These are phyloP conservation scores for Chloroceryle inda DNA, from an alignment of 2,797 vertebrate species.

Conservation along the genomic window DNA sequence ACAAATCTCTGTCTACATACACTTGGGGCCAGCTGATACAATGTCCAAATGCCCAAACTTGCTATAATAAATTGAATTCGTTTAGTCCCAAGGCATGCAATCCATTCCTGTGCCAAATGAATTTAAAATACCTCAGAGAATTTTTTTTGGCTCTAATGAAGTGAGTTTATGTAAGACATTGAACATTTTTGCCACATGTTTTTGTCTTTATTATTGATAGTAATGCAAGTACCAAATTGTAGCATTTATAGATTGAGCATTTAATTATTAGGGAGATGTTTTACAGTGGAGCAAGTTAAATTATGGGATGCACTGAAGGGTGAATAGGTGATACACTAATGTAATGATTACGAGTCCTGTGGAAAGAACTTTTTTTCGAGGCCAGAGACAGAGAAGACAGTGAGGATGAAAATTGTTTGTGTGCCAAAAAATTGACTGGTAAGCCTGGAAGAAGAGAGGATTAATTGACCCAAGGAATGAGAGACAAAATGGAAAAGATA, in stretches of 20 bases:
- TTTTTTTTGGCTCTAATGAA: slow-evolving; percentile 11
- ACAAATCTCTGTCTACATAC: background rate
- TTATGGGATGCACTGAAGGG: background rate
- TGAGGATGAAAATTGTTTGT: background rate
- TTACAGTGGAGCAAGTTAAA: background rate
- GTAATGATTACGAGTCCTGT: background rate
- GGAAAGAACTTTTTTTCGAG: slow-evolving; percentile 4
- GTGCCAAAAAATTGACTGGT: background rate
- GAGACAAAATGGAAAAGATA: background rate
- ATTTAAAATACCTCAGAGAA: background rate
- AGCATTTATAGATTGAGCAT: background rate
- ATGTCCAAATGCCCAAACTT: slow-evolving; percentile 17
- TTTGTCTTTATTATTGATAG: background rate
- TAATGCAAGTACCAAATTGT: background rate
- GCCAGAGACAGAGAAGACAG: background rate
- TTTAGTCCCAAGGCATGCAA: slow-evolving; percentile 29
- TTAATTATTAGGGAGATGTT: background rate
- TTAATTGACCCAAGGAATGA: background rate
- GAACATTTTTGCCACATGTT: background rate
- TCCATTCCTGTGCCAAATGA: slow-evolving; percentile 22
- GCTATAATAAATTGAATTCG: slow-evolving; percentile 31
- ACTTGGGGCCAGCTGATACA: slow-evolving; percentile 28
- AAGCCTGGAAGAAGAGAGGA: background rate
- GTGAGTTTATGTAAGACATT: background rate
- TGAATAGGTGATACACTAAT: background rate